Evolutionary conservation across 2,888 invertebrate species (phyloP), one percentile per base, ranked within the genome.

Genomic region (Uloborus plumipes): DNA sequence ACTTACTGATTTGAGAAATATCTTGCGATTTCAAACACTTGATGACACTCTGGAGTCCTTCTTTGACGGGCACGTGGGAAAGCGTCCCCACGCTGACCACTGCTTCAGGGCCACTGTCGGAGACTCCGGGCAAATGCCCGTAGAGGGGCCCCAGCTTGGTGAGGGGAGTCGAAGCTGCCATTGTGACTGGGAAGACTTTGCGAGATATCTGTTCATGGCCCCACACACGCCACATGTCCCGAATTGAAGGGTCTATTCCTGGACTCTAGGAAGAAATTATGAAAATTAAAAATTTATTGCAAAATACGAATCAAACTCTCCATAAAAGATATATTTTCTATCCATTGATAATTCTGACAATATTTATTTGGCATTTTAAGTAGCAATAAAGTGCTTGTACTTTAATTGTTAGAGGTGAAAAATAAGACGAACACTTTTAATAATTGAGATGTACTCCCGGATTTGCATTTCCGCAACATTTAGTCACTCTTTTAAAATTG

Each of bases 1-100:
- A 51, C 84, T 72, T 62, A 86, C 86, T 83, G 55, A 80, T 72
- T 16, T 76, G 71, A n/a, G 84, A 85, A 26, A 85, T 81, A 69
- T 86, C 86, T 70, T 86, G 86, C 0, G 86, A 84, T 49, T 86
- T 86, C 47, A 86, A 85, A 64, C 86, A 85, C 69, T 86, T 86
- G 64, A 86, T 86, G 73, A 86, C 85, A 65, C 85, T 86, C 59
- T 86, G 86, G 11, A 86, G 71, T 0, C 86, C 86, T 79, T 86
- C 86, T 20, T 86, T 86, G n/a, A 86, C 85, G 1, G 86, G 86
- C 13, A 86, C 85, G 20, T 85, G 86, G 0, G 85, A 84, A 0
- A 85, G 55, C 16, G 81, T 71, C 0, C 84, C 81, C n/a, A 84
- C 70, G 49, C 58, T 84, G 13, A 85, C 77, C 53, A 80, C 72